Conservation (phyloP, 2,797 vertebrate species). For the Pseudopleuronectes americanus region DNA sequence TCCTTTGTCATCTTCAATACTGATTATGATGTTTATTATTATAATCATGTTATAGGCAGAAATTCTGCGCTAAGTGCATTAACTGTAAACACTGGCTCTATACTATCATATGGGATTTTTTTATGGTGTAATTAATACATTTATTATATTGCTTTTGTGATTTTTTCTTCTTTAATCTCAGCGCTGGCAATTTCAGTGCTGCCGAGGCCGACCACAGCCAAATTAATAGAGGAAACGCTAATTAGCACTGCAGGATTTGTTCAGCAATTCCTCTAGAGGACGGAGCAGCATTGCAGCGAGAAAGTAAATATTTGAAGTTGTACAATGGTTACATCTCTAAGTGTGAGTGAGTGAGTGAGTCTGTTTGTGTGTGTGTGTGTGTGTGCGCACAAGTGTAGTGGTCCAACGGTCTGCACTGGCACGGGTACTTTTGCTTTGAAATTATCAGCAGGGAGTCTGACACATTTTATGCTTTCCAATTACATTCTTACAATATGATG, state of each 20-base stretch:
- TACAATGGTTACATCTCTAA: constrained; percentile 47
- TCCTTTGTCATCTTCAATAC: neutral
- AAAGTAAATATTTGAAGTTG: constrained; percentile 71
- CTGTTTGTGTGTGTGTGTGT: constrained; percentile 18
- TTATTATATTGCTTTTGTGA: constrained; percentile 33
- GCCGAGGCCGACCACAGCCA: constrained; percentile 38
- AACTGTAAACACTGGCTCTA: constrained; percentile 15
- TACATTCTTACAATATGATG: constrained; percentile 59
- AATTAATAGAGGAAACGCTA: constrained; percentile 49
- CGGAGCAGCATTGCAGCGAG: constrained; percentile 55
- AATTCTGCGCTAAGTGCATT: constrained; percentile 8
- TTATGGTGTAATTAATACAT: constrained; percentile 40
- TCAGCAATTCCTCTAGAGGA: constrained; percentile 63
- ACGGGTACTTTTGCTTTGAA: constrained; percentile 51
- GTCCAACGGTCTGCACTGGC: constrained; percentile 40
- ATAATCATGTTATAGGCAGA: too few species aligned
- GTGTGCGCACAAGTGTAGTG: constrained; percentile 2
- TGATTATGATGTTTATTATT: neutral
- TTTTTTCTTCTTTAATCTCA: constrained; percentile 18
- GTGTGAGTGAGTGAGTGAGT: constrained; percentile 22
- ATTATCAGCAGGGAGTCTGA: constrained; percentile 52
- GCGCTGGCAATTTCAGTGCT: constrained; percentile 45
- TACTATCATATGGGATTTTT: constrained; percentile 9
- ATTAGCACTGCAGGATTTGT: constrained; percentile 71
- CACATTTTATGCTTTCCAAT: constrained; percentile 62